Conservation (phyloP, 2,113 vertebrate genomes). For the Catharus minimus region DNA sequence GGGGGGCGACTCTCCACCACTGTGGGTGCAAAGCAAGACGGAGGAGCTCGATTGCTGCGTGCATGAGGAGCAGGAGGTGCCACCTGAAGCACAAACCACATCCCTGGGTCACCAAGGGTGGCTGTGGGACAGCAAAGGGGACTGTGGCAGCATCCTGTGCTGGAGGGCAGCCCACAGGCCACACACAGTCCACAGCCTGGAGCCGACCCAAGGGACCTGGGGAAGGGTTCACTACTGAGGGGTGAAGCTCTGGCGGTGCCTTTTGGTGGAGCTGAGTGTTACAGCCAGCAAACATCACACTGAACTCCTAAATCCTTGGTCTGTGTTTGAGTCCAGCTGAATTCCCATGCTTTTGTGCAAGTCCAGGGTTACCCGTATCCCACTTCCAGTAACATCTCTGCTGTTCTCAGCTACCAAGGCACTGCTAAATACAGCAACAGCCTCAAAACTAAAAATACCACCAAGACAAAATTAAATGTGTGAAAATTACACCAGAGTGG, state of each 20-base stretch:
- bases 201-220: background rate
- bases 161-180: background rate
- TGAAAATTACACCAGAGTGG: background rate
- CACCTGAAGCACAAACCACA: background rate
- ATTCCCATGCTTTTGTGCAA: background rate
- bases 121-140: background rate
- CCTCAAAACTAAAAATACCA: conserved; percentile 60
- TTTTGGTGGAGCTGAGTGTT: background rate
- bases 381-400: background rate
- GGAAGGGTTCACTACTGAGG: background rate
- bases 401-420: conserved; percentile 3
- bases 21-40: background rate
- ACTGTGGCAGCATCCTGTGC: background rate
- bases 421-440: conserved; percentile 35
- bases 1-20: rapidly evolving
- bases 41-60: background rate
- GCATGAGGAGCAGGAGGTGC: rapidly evolving
- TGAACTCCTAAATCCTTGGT: background rate
- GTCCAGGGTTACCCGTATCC: background rate
- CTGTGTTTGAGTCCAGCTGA: background rate
- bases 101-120: background rate
- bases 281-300: background rate
- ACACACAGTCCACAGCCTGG: background rate
- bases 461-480: background rate
- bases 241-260: background rate